Percentiles rank a stretch among this genome's conserved stretches.
Evolutionary conservation across 37 sponge, comb jelly and placozoan genomes (phyloP).

Genomic region (Spongia lamella): DNA sequence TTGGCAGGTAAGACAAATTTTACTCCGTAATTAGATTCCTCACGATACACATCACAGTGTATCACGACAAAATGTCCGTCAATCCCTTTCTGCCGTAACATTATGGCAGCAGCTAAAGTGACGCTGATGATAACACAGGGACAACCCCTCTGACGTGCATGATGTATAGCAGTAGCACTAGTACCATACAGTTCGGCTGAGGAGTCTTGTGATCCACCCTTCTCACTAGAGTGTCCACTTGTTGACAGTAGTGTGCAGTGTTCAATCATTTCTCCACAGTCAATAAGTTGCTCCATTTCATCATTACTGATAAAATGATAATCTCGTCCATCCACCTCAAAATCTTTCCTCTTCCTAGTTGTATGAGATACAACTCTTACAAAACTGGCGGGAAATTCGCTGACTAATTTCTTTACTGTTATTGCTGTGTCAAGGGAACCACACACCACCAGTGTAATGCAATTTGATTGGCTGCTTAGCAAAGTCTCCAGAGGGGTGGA

Average conservation of each 20-base stretch:
- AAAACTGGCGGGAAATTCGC: slow-evolving; percentile 57
- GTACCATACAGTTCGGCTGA: slow-evolving; percentile 58
- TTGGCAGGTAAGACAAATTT: background rate
- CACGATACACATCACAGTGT: background rate
- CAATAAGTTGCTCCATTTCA: slow-evolving; percentile 31
- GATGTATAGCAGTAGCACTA: slow-evolving; percentile 27
- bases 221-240: background rate
- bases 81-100: slow-evolving; percentile 42
- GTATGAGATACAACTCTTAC: slow-evolving; percentile 65
- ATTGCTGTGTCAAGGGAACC: slow-evolving; percentile 47
- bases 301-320: slow-evolving; percentile 61
- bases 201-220: background rate
- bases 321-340: slow-evolving; percentile 68
- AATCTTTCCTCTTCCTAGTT: slow-evolving; percentile 40
- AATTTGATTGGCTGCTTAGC: too few relatives aligned
- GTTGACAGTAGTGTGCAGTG: slow-evolving; percentile 8
- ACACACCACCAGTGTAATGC: slow-evolving; percentile 47
- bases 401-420: slow-evolving; percentile 49
- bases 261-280: slow-evolving; percentile 55
- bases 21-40: background rate
- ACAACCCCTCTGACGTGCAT: slow-evolving; percentile 43
- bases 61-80: slow-evolving; percentile 34
- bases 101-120: slow-evolving; percentile 50
- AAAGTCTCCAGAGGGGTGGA: too few relatives aligned
- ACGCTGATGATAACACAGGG: slow-evolving; percentile 66